A percentile compares a stretch with the other conserved stretches of the same genome.
Conservation (phyloP, 2,888 invertebrate species). For the Neoitamus cyanurus region DNA sequence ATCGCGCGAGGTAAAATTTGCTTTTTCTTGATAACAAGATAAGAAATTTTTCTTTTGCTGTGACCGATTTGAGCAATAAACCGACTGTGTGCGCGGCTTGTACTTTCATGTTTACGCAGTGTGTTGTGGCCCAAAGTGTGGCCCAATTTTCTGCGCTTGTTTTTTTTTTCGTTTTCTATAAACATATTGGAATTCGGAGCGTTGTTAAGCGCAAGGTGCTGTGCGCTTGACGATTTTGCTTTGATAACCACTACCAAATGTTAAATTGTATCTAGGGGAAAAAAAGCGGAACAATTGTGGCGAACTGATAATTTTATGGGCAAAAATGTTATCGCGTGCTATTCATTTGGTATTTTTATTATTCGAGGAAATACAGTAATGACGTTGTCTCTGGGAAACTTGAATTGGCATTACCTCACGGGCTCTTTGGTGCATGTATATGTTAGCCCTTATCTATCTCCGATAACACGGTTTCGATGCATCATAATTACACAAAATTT, state of each 20-base stretch:
- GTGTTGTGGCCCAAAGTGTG: not conserved
- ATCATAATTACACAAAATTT: too few species aligned
- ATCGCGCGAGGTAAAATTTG: not conserved
- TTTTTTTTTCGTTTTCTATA: not conserved
- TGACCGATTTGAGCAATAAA: conserved; percentile 4
- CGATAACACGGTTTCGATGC: too few species aligned
- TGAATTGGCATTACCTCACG: not conserved
- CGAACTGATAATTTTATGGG: not conserved
- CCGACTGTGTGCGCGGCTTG: not conserved
- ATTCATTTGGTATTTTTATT: not conserved
- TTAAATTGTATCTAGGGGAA: not conserved
- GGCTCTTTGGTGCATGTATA: too few species aligned
- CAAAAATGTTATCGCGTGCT: not conserved
- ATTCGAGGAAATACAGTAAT: not conserved
- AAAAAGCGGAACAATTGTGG: not conserved
- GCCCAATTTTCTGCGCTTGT: not conserved
- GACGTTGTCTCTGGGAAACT: not conserved
- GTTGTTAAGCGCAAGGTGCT: not conserved
- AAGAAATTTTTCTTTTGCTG: not conserved
- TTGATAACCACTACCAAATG: not conserved
- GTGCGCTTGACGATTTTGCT: not conserved
- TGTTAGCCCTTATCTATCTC: too few species aligned
- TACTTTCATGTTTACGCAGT: not conserved
- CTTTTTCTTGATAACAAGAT: not conserved
- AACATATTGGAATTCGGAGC: not conserved